A percentile compares a stretch with the other conserved stretches of the same genome.
phyloP scores from a whole-genome alignment of 1,140 invertebrate species.

The Drosophila truncata region DNA sequence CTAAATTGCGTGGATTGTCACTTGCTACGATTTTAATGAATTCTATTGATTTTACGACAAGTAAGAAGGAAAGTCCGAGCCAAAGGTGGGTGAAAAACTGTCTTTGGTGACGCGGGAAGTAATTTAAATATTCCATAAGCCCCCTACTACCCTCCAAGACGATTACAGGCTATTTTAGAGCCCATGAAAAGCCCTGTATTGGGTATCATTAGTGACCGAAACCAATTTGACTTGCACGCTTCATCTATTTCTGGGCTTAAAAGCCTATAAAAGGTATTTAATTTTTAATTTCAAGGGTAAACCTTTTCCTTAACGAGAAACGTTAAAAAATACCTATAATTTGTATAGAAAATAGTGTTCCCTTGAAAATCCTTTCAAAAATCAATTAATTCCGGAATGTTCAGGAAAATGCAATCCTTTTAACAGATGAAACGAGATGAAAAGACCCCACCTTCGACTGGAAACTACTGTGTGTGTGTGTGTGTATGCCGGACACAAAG shows the following conservation, averaged over 20 bases:
- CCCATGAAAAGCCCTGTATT: background rate
- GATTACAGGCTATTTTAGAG: constrained; percentile 6
- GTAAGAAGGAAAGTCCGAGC: background rate
- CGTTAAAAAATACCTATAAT: background rate
- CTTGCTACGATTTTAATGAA: constrained; percentile 67
- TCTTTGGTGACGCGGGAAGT: constrained; percentile 13
- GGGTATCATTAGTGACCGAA: constrained; percentile 1
- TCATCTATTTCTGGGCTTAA: background rate
- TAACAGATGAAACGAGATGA: constrained; percentile 12
- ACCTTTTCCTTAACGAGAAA: background rate
- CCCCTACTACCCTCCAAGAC: background rate
- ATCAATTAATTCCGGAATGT: background rate
- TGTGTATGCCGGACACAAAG: constrained; percentile 53
- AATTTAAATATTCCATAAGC: constrained; percentile 35
- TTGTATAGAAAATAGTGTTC: background rate
- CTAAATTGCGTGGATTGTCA: constrained; percentile 58
- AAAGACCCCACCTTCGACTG: constrained; percentile 22
- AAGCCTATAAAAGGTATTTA: background rate
- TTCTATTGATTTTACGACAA: constrained; percentile 69
- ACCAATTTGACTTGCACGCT: background rate
- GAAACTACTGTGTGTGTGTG: constrained; percentile 15
- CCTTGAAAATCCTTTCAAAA: background rate
- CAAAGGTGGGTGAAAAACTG: constrained; percentile 21
- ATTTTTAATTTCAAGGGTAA: background rate
- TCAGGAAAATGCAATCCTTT: constrained; percentile 9